Conservation (phyloP, 2,888 invertebrate species). For the Drosophila anceps region DNA sequence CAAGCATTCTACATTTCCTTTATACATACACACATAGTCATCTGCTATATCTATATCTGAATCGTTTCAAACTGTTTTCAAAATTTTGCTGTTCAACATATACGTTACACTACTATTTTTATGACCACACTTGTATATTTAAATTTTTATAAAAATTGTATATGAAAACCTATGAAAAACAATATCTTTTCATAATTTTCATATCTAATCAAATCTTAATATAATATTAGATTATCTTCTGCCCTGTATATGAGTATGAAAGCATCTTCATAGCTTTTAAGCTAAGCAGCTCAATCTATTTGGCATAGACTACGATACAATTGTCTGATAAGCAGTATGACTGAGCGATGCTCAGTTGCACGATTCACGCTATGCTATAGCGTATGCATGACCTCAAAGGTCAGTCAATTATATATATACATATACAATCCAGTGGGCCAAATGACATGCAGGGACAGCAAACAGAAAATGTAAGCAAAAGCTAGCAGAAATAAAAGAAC, state of each 20-base stretch:
- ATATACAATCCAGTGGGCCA: slow-evolving; percentile 10
- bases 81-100: too few species aligned
- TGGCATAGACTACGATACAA: background rate
- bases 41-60: too few species aligned
- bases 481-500: slow-evolving; percentile 21
- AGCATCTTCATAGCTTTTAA: background rate
- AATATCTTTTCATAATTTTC: too few species aligned
- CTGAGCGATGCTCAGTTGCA: background rate
- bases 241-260: background rate
- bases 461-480: slow-evolving; percentile 39
- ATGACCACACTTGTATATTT: too few species aligned
- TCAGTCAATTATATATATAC: slow-evolving; percentile 27
- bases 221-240: background rate
- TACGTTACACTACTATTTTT: too few species aligned
- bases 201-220: too few species aligned
- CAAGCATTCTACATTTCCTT: too few species aligned
- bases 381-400: slow-evolving; percentile 35
- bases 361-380: background rate
- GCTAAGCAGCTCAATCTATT: background rate
- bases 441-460: slow-evolving; percentile 33
- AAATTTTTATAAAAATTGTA: too few species aligned
- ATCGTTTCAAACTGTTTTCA: too few species aligned
- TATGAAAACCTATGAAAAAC: too few species aligned
- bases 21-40: too few species aligned
- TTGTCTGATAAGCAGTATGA: background rate